Evolutionary conservation across 2,113 vertebrate species (phyloP).

Genomic region (Pseudopodoces humilis): DNA sequence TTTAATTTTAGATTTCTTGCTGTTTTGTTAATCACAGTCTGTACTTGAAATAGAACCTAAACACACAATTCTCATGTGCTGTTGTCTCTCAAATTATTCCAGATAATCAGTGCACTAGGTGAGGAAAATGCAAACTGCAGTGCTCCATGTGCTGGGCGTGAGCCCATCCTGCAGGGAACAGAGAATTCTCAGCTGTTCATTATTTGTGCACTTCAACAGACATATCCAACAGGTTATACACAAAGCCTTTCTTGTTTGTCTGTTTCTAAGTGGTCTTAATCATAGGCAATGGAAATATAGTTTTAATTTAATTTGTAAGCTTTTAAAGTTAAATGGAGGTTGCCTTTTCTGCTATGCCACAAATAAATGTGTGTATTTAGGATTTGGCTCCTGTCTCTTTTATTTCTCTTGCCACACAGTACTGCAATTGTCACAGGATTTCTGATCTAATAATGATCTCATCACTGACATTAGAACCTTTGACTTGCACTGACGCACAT

Average conservation of each 20-base stretch:
- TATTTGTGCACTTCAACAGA: neutral
- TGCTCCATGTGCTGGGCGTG: neutral
- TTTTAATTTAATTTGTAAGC: neutral
- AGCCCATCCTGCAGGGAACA: neutral
- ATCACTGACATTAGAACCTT: neutral
- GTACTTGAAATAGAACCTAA: neutral
- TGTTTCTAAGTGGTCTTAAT: neutral
- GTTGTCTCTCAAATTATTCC: neutral
- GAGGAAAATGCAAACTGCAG: neutral
- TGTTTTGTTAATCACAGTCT: neutral
- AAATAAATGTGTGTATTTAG: neutral
- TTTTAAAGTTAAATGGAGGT: neutral
- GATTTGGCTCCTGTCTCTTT: neutral
- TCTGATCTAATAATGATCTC: neutral
- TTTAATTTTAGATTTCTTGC: conserved; percentile 28
- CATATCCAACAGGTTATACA: neutral
- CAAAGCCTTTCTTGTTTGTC: neutral
- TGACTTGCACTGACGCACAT: neutral
- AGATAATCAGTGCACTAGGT: neutral
- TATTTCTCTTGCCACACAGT: neutral
- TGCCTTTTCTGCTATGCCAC: neutral
- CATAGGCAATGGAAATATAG: neutral
- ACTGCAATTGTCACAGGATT: neutral
- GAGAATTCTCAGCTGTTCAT: neutral
- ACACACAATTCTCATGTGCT: neutral